These are phyloP conservation scores for Torymus auratus DNA, from an alignment of 2,888 invertebrate species.

Conservation along the genomic window DNA sequence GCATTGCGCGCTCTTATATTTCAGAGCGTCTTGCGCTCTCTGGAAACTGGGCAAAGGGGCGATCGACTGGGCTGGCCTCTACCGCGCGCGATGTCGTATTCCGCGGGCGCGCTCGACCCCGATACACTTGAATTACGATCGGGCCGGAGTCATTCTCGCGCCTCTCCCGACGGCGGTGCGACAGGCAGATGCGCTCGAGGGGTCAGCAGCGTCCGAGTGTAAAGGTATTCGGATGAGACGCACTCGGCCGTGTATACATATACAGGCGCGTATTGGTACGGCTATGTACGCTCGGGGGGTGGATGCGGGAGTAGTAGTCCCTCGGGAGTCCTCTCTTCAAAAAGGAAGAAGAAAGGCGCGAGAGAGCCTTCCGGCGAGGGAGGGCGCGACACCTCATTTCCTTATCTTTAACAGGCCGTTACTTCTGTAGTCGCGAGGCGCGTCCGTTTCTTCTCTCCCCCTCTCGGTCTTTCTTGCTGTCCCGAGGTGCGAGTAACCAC, in stretches of 20 bases:
- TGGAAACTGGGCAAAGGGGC: too few relatives aligned
- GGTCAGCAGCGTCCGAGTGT: slow-evolving; percentile 73
- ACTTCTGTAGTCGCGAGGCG: slow-evolving; percentile 61
- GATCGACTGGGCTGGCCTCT: too few relatives aligned
- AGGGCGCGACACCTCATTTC: slow-evolving; percentile 76
- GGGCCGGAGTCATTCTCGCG: slow-evolving; percentile 61
- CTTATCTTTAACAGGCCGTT: slow-evolving; percentile 77
- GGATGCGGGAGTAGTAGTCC: slow-evolving; percentile 62
- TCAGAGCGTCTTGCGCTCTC: too few relatives aligned
- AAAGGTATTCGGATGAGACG: slow-evolving; percentile 72
- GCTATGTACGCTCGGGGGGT: slow-evolving; percentile 35
- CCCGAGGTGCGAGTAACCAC: slow-evolving; percentile 14
- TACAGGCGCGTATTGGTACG: slow-evolving; percentile 28
- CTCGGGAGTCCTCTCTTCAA: slow-evolving; percentile 30
- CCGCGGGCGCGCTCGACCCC: slow-evolving; percentile 47
- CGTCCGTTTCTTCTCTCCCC: slow-evolving; percentile 13
- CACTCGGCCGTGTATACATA: slow-evolving; percentile 53
- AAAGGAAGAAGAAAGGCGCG: slow-evolving; percentile 42
- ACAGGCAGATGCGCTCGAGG: slow-evolving; percentile 58
- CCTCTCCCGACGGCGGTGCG: background rate
- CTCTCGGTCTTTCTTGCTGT: slow-evolving; percentile 12
- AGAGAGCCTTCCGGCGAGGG: slow-evolving; percentile 54
- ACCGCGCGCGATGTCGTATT: slow-evolving; percentile 20
- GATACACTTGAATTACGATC: slow-evolving; percentile 60
- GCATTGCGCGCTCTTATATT: slow-evolving; percentile 3